phyloP scores from a whole-genome alignment of 1,140 invertebrate genomes.

The Drosophila arawakana region DNA sequence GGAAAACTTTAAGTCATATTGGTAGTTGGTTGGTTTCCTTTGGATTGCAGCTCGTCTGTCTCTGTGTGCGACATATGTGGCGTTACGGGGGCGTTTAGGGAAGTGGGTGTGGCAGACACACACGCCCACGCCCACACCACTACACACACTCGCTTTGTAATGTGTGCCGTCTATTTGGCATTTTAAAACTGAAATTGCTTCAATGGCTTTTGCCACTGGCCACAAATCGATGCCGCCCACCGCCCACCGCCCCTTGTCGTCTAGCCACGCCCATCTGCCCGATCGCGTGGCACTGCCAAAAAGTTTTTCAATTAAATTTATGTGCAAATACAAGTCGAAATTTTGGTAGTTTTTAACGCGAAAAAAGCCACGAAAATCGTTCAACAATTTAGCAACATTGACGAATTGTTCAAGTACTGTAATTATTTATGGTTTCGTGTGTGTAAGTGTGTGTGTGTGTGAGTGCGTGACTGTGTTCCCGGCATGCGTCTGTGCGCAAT shows the following conservation, averaged over 20 bases:
- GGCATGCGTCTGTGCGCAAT: background rate
- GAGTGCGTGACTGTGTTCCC: too few relatives aligned
- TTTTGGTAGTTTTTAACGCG: slow-evolving; percentile 25
- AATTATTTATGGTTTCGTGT: slow-evolving; percentile 44
- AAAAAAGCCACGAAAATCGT: slow-evolving; percentile 50
- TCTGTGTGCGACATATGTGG: slow-evolving; percentile 55
- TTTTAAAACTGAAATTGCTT: slow-evolving; percentile 52
- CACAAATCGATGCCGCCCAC: slow-evolving; percentile 49
- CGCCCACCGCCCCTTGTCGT: background rate
- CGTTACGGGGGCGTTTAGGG: background rate
- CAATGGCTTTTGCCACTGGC: slow-evolving; percentile 43
- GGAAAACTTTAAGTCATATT: slow-evolving; percentile 64
- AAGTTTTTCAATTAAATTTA: slow-evolving; percentile 72
- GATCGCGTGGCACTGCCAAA: slow-evolving; percentile 33
- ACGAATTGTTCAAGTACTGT: slow-evolving; percentile 40
- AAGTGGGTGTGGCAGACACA: slow-evolving; percentile 1
- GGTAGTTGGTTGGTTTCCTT: slow-evolving; percentile 37
- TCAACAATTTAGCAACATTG: slow-evolving; percentile 50
- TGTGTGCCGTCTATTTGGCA: slow-evolving; percentile 27
- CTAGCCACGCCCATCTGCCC: slow-evolving; percentile 23
- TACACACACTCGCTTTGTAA: background rate
- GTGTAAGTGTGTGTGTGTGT: too few relatives aligned
- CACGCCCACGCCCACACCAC: background rate
- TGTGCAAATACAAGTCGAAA: slow-evolving; percentile 53
- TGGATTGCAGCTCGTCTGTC: slow-evolving; percentile 15